Evolutionary conservation across 2,797 vertebrate genomes (phyloP).

Genomic region (Falco concolor): DNA sequence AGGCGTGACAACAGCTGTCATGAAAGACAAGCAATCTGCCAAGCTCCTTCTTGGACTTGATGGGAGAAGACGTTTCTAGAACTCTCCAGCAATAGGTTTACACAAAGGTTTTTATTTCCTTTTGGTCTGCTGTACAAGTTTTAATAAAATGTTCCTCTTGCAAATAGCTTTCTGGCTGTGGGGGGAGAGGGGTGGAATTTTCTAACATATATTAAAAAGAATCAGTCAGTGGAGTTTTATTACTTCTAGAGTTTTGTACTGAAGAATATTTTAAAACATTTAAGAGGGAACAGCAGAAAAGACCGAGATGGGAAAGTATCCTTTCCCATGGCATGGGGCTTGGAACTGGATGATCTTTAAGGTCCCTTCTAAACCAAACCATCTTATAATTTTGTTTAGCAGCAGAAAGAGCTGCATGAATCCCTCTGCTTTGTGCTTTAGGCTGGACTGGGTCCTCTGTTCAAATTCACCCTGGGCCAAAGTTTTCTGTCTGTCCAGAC

Average conservation of each 20-base stretch:
- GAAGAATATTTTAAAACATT: neutral
- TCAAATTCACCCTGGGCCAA: neutral
- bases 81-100: neutral
- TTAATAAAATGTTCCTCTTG: neutral
- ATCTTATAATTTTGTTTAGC: neutral
- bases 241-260: neutral
- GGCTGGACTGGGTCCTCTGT: neutral
- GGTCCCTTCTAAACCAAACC: no score
- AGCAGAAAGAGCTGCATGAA: neutral
- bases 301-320: neutral
- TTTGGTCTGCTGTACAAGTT: neutral
- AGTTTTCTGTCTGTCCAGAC: neutral
- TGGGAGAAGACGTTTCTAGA: neutral
- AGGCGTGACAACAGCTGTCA: accelerated
- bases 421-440: neutral
- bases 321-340: no score
- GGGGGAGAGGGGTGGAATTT: neutral
- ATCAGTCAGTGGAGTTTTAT: neutral
- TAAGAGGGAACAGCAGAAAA: neutral
- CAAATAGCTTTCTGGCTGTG: neutral
- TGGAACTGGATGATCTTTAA: no score
- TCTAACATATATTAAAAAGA: neutral
- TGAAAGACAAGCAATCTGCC: neutral
- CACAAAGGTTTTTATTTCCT: neutral
- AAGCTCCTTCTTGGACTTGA: neutral